Conservation (phyloP, 2,797 vertebrate genomes). For the Chrosomus eos region DNA sequence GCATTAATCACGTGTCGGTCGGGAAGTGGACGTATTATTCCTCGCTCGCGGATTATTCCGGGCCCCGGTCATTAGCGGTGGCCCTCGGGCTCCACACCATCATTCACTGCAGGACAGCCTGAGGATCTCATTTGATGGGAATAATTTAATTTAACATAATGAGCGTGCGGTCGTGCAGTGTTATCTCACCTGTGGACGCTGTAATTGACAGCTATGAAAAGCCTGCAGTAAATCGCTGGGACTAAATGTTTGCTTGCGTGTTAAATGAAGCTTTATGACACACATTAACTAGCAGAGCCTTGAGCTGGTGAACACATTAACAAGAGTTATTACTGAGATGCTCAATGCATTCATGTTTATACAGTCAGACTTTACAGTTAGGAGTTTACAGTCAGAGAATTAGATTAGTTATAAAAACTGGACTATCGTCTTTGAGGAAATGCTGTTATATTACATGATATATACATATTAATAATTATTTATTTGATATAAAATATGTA, state of each 20-base stretch:
- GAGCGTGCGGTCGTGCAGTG: constrained; percentile 20
- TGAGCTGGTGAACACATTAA: not conserved
- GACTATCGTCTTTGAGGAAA: too few relatives aligned
- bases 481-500: too few relatives aligned
- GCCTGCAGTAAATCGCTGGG: constrained; percentile 31
- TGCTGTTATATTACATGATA: too few relatives aligned
- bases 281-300: constrained; percentile 5
- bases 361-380: too few relatives aligned
- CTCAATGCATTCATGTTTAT: not conserved
- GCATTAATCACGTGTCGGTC: not conserved
- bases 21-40: not conserved
- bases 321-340: not conserved
- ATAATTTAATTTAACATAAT: constrained; percentile 70
- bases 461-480: too few relatives aligned
- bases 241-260: constrained; percentile 13
- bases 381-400: too few relatives aligned
- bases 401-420: too few relatives aligned
- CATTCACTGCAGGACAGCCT: constrained; percentile 72
- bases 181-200: constrained; percentile 49
- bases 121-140: constrained; percentile 74
- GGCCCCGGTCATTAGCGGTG: constrained; percentile 54
- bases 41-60: not conserved
- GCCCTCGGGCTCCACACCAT: constrained; percentile 68
- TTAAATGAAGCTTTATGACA: constrained; percentile 30
- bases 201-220: constrained; percentile 55